A percentile compares a stretch with the other conserved stretches of the same genome.
Conservation (phyloP, 2,888 invertebrate species). For the Synergus gifuensis region DNA sequence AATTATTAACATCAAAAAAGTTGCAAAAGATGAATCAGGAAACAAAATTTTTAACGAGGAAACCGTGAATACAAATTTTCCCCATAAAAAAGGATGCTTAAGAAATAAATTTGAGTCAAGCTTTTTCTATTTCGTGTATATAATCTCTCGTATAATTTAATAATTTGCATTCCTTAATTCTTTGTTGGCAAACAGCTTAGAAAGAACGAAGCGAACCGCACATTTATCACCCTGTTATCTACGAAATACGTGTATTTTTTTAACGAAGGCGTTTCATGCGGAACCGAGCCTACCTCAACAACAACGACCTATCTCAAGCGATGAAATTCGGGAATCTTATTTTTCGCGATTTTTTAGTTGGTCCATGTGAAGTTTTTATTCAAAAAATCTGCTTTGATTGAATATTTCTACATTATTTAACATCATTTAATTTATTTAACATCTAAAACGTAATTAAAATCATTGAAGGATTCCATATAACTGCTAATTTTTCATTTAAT, state of each 20-base stretch:
- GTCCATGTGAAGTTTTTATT: too few species aligned
- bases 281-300: conserved; percentile 1
- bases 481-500: too few species aligned
- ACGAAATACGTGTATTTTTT: conserved; percentile 31
- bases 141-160: conserved; percentile 37
- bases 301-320: conserved; percentile 32
- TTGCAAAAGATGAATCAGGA: too few species aligned
- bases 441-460: too few species aligned
- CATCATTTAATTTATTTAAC: too few species aligned
- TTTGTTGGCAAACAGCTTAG: conserved; percentile 26
- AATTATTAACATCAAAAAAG: too few species aligned
- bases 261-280: conserved; percentile 30
- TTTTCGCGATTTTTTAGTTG: too few species aligned
- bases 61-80: background rate
- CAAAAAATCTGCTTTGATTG: too few species aligned
- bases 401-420: too few species aligned
- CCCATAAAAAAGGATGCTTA: background rate
- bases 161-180: conserved; percentile 38
- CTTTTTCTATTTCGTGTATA: background rate
- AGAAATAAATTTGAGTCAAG: conserved; percentile 7
- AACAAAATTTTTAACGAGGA: too few species aligned
- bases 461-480: too few species aligned
- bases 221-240: conserved; percentile 29
- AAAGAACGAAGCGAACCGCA: conserved; percentile 12
- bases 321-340: background rate